Base-by-base conservation (phyloP, 2,797 vertebrate species). In the Mormyrus hasselquistii region DNA sequence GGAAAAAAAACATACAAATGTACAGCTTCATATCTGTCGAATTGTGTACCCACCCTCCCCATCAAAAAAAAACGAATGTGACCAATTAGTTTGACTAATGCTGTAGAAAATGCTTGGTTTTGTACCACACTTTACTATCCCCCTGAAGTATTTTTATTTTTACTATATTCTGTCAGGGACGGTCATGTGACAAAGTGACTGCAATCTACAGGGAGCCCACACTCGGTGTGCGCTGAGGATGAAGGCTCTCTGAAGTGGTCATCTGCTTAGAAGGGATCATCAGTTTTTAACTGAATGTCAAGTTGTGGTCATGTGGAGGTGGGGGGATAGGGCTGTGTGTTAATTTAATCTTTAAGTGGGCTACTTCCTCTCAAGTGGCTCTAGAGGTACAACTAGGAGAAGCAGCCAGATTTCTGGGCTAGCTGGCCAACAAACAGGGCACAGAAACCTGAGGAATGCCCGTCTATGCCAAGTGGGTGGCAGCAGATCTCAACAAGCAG, bases 401-500 rank as follows among this genome's bases (percentile, higher is more conserved):
- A 65, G 25, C 1, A 55, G 57, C 57, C 57, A 29, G 14, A 16
- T 52, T 86, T 73, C 49, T 25, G 49, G 16, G 12, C 41, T 49
- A 49, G 47, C 53, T 55, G 73, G 52, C 8, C 52, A 29, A 76
- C 4, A 44, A 59, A 86, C 41, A 41, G 76, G 53, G 41, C 19
- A 6, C 85, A 38, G 85, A 53, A 38, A 10, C 34, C 41, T 8
- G 85, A 29, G n/a, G 44, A 87, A 47, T 65, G 34, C 19, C 22
- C 84, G 25, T 29, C 86, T 38, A 91, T 93, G 90, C 94, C 93
- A 93, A 90, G 87, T 93, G 10, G 12, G 88, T 34, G 92, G 92
- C 93, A 90, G 90, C 92, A 92, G 92, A 92, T 93, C 93, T 92
- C 93, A 95, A 94, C 92, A 94, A 93, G 93, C 47, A 92, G 90